These are phyloP conservation scores for Hylia prasina DNA, from an alignment of 2,113 vertebrate genomes.

Conservation along the genomic window DNA sequence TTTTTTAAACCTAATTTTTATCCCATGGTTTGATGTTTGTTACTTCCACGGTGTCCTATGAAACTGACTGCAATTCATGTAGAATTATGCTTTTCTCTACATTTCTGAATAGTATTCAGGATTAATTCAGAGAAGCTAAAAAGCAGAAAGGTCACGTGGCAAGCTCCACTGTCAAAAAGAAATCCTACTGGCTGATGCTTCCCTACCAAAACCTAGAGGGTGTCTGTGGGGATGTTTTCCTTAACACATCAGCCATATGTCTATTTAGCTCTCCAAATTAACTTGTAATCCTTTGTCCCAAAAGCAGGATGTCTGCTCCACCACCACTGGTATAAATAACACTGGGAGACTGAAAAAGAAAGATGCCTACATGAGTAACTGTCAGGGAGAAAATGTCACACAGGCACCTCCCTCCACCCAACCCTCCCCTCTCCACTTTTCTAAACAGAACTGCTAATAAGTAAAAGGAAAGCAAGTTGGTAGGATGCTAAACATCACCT, in stretches of 20 bases:
- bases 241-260: not conserved
- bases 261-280: not conserved
- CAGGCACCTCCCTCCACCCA: not conserved
- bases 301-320: not conserved
- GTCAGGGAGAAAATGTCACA: not conserved
- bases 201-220: not conserved
- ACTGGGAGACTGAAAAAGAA: not conserved
- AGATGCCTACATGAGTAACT: not conserved
- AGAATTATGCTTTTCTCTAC: not conserved
- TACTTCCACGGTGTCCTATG: not conserved
- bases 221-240: not conserved
- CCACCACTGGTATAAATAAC: not conserved
- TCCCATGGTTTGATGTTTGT: not conserved
- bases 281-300: not conserved
- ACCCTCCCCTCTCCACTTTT: not conserved
- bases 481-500: not conserved
- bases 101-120: not conserved
- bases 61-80: not conserved
- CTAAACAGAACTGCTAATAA: not conserved
- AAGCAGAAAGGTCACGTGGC: not conserved
- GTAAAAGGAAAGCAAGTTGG: not conserved
- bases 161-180: not conserved
- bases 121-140: not conserved
- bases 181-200: not conserved
- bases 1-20: not conserved